phyloP scores from a whole-genome alignment of 2,113 vertebrate genomes.

The Uria lomvia region DNA sequence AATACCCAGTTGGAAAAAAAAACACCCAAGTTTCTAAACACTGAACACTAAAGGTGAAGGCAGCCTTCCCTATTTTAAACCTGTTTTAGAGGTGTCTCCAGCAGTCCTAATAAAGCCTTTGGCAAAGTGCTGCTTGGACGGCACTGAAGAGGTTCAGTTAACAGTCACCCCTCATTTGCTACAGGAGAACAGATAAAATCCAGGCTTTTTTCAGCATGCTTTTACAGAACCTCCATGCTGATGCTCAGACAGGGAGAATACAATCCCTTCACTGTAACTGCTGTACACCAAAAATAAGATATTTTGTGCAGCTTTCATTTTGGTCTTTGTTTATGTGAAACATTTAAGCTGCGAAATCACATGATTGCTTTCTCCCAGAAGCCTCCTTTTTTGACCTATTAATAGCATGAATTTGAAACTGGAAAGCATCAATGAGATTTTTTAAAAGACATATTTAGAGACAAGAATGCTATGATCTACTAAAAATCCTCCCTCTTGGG shows the following conservation, averaged over 20 bases:
- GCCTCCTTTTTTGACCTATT: neutral
- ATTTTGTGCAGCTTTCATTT: neutral
- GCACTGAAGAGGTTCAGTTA: neutral
- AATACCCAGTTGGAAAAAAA: neutral
- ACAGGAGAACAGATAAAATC: neutral
- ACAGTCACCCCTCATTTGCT: neutral
- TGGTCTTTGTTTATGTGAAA: neutral
- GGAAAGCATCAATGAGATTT: conserved; percentile 8
- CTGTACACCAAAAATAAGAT: neutral
- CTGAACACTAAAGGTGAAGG: neutral
- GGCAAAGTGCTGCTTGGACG: neutral
- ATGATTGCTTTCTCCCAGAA: neutral
- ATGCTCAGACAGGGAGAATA: neutral
- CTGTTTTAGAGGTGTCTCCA: neutral
- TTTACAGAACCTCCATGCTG: neutral
- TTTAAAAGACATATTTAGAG: conserved; percentile 17
- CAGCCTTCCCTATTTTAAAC: neutral
- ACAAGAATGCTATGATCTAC: conserved; percentile 7
- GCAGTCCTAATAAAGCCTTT: neutral
- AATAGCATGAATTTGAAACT: conserved; percentile 18
- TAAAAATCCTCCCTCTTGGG: conserved; percentile 16
- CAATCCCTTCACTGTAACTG: neutral
- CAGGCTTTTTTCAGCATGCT: neutral
- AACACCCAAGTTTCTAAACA: rapidly evolving
- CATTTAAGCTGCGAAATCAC: neutral